phyloP scores from a whole-genome alignment of 2,888 invertebrate genomes.

The Sicus ferrugineus region DNA sequence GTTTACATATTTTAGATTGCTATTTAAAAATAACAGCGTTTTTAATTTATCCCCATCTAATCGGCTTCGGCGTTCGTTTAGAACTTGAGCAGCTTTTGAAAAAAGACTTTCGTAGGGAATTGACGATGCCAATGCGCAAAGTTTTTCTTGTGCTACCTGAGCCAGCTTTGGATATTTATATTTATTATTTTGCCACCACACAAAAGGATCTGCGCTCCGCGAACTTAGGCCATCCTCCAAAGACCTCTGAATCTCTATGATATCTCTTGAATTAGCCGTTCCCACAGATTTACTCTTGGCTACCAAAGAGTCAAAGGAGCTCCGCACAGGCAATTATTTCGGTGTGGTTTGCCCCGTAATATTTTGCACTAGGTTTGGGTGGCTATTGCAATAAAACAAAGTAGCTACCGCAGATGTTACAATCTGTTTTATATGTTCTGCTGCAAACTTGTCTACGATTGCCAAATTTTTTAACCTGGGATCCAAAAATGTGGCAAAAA shows the following conservation, averaged over 20 bases:
- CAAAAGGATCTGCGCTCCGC: neutral
- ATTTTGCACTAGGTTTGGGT: neutral
- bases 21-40: no score
- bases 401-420: neutral
- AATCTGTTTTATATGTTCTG: neutral
- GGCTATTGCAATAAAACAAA: neutral
- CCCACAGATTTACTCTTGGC: neutral
- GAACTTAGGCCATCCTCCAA: neutral
- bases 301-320: neutral
- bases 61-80: no score
- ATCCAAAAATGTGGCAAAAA: no score
- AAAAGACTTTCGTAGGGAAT: no score
- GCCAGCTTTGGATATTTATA: neutral
- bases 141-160: neutral
- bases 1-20: no score
- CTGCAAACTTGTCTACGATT: neutral
- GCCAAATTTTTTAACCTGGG: neutral
- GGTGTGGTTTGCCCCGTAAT: no score
- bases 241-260: neutral
- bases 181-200: neutral
- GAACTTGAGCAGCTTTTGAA: no score
- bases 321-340: neutral
- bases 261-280: neutral
- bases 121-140: neutral
- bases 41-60: no score